phyloP scores from a whole-genome alignment of 2,113 vertebrate genomes.

The Camelus bactrianus region DNA sequence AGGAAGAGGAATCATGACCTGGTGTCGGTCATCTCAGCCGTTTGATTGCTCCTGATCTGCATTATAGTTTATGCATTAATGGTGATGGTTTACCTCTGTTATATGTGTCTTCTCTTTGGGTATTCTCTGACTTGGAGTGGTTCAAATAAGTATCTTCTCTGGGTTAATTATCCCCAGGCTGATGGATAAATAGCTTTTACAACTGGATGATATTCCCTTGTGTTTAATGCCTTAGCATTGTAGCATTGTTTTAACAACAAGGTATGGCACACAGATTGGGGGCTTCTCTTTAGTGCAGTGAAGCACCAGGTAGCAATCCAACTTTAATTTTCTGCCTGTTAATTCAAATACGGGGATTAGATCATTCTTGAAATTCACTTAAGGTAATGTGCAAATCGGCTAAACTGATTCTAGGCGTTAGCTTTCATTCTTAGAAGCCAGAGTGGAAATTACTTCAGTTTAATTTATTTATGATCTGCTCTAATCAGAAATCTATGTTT shows the following conservation, averaged over 20 bases:
- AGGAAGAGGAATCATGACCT: fast-evolving
- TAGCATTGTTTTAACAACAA: not conserved
- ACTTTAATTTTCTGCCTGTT: slow-evolving; percentile 56
- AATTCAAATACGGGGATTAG: slow-evolving; percentile 45
- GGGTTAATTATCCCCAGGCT: not conserved
- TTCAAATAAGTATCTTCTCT: not conserved
- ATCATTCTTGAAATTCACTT: slow-evolving; percentile 51
- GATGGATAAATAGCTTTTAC: not conserved
- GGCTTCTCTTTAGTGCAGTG: not conserved
- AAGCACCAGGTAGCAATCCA: slow-evolving; percentile 16
- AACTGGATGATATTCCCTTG: not conserved
- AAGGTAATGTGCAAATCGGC: not conserved
- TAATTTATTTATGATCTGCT: not conserved
- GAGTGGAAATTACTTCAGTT: not conserved
- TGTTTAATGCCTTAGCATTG: not conserved
- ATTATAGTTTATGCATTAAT: fast-evolving
- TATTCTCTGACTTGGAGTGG: not conserved
- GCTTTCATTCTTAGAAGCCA: not conserved
- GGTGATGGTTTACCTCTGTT: not conserved
- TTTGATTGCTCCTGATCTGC: not conserved
- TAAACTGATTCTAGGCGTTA: slow-evolving; percentile 48
- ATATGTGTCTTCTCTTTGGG: not conserved
- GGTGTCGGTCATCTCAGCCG: not conserved
- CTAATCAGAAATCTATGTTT: not conserved
- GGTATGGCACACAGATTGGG: not conserved